A percentile compares a stretch with the other conserved stretches of the same genome.
Conservation (phyloP, 2,113 vertebrate genomes). For the Otocyon megalotis region DNA sequence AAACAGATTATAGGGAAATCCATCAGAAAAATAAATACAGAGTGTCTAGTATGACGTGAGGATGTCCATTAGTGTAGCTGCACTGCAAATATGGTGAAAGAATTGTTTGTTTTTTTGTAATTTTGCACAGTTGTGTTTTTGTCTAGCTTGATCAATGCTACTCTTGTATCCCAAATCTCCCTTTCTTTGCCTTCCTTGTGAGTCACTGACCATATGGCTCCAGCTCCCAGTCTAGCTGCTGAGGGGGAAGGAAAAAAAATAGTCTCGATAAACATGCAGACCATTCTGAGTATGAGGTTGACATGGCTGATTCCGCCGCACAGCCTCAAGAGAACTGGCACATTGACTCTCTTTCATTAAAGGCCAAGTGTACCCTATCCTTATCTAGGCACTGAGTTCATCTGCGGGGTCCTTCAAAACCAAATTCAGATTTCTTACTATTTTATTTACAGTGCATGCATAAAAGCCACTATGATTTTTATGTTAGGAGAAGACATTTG, state of each 20-base stretch:
- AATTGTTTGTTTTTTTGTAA: conserved; percentile 67
- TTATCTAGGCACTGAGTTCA: background rate
- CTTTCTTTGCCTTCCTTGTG: conserved; percentile 56
- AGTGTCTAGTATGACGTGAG: conserved; percentile 26
- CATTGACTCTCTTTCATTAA: background rate
- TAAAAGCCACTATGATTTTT: background rate
- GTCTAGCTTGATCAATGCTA: conserved; percentile 67
- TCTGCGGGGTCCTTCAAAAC: background rate
- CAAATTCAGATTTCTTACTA: background rate
- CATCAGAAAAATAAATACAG: conserved; percentile 73
- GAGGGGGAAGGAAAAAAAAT: conserved; percentile 60
- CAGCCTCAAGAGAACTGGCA: background rate
- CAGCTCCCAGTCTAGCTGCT: background rate
- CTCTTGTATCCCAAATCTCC: conserved; percentile 64
- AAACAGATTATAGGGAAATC: conserved; percentile 73
- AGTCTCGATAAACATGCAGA: conserved; percentile 20
- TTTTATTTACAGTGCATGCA: background rate
- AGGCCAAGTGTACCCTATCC: background rate
- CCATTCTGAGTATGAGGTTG: background rate
- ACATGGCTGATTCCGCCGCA: background rate
- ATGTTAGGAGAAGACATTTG: background rate
- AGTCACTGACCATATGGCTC: conserved; percentile 60
- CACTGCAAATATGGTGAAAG: conserved; percentile 23
- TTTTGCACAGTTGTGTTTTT: conserved; percentile 76
- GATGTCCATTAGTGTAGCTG: conserved; percentile 55